A percentile compares a stretch with the other conserved stretches of the same genome.
These are phyloP conservation scores for Alfaro cultratus DNA, from an alignment of 2,797 vertebrate species.

Conservation along the genomic window DNA sequence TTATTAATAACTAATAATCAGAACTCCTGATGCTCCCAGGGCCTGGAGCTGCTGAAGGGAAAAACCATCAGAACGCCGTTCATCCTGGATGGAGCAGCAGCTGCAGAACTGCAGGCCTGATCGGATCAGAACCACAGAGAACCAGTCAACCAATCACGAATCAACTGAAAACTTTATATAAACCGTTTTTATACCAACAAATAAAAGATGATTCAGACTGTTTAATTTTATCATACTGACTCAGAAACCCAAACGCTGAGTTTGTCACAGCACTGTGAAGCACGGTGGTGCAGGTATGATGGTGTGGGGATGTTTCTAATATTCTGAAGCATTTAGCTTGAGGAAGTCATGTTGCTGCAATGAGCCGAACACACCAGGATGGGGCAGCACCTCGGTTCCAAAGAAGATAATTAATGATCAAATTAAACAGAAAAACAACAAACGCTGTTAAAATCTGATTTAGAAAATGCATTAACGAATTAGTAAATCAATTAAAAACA, in stretches of 20 bases:
- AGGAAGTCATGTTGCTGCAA: neutral
- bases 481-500: neutral
- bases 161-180: neutral
- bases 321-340: neutral
- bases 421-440: neutral
- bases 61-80: slow-evolving; percentile 81
- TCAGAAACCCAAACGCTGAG: neutral
- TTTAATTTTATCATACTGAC: neutral
- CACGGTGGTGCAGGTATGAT: neutral
- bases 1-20: neutral
- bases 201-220: neutral
- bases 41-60: slow-evolving; percentile 85
- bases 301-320: neutral
- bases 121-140: neutral
- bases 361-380: neutral
- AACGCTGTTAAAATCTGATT: neutral
- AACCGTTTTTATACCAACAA: slow-evolving; percentile 1
- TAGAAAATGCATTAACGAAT: too few relatives aligned
- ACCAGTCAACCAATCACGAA: neutral
- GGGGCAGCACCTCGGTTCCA: neutral
- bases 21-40: slow-evolving; percentile 70
- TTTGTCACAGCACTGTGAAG: neutral
- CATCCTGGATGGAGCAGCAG: slow-evolving; percentile 78
- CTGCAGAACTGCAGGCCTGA: slow-evolving; percentile 47
- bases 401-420: neutral